Evolutionary conservation across 2,113 vertebrate species (phyloP).

Genomic region (Neodon shergylaensis): DNA sequence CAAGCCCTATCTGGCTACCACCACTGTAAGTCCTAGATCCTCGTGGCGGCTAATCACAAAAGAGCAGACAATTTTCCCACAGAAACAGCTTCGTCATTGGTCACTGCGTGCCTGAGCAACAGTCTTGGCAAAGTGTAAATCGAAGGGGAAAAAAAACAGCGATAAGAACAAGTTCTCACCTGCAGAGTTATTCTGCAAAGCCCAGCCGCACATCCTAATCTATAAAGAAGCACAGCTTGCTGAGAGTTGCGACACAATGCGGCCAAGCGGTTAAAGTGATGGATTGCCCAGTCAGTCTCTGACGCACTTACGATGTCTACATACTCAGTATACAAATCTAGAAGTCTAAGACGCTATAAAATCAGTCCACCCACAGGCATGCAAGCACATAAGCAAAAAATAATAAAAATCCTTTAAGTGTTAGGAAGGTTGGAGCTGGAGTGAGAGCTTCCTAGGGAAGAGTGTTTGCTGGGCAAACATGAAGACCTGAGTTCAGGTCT

Average conservation of each 20-base stretch:
- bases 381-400: not conserved
- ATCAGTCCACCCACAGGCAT: not conserved
- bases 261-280: too few species aligned
- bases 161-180: not conserved
- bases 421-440: not conserved
- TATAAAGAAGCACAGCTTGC: not conserved
- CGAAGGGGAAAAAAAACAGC: not conserved
- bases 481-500: not conserved
- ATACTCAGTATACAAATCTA: not conserved
- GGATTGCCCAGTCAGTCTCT: not conserved
- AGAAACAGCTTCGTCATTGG: conserved; percentile 47
- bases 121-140: conserved; percentile 20
- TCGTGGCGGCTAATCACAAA: not conserved
- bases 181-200: conserved; percentile 29
- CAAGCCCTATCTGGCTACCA: not conserved
- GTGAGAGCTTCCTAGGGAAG: not conserved
- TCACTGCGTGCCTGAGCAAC: not conserved
- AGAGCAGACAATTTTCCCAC: not conserved
- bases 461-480: not conserved
- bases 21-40: not conserved
- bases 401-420: not conserved
- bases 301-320: not conserved
- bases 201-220: not conserved
- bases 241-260: too few species aligned
- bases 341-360: not conserved